phyloP scores from a whole-genome alignment of 2,888 invertebrate species.

The Nemotelus pantherinus region DNA sequence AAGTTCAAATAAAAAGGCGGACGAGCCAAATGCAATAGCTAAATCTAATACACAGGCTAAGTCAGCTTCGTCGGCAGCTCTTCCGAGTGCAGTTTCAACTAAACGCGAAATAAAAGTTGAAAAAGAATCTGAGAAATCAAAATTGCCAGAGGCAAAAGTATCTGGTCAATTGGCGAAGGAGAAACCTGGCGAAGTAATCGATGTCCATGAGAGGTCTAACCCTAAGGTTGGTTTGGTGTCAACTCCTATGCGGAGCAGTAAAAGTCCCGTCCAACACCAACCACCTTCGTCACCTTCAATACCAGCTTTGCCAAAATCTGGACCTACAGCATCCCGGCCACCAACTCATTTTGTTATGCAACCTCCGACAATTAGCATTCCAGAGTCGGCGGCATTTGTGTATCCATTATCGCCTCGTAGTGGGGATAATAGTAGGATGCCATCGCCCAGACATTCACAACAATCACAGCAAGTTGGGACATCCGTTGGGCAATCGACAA shows the following conservation, averaged over 20 bases:
- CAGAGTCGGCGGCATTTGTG: constrained; percentile 64
- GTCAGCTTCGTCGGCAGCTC: not conserved
- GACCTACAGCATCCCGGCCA: not conserved
- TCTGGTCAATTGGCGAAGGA: not conserved
- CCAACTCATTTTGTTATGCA: constrained; percentile 67
- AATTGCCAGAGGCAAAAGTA: not conserved
- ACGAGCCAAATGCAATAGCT: not conserved
- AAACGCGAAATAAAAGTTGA: constrained; percentile 51
- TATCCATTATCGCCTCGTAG: constrained; percentile 64
- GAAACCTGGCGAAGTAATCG: not conserved
- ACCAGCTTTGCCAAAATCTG: constrained; percentile 6
- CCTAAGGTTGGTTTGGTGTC: not conserved
- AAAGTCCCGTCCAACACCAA: constrained; percentile 26
- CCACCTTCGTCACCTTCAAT: constrained; percentile 11
- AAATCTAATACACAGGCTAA: not conserved
- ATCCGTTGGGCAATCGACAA: constrained; percentile 13
- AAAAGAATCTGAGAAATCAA: constrained; percentile 15
- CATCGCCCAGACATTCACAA: constrained; percentile 54
- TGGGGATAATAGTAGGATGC: constrained; percentile 57
- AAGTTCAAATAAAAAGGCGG: not conserved
- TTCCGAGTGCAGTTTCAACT: constrained; percentile 52
- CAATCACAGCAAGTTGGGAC: constrained; percentile 49
- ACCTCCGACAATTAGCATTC: constrained; percentile 74
- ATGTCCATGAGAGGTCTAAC: constrained; percentile 6
- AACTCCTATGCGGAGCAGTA: constrained; percentile 12